Conservation (phyloP, 2,888 invertebrate genomes). For the Lamellibrachia satsuma region DNA sequence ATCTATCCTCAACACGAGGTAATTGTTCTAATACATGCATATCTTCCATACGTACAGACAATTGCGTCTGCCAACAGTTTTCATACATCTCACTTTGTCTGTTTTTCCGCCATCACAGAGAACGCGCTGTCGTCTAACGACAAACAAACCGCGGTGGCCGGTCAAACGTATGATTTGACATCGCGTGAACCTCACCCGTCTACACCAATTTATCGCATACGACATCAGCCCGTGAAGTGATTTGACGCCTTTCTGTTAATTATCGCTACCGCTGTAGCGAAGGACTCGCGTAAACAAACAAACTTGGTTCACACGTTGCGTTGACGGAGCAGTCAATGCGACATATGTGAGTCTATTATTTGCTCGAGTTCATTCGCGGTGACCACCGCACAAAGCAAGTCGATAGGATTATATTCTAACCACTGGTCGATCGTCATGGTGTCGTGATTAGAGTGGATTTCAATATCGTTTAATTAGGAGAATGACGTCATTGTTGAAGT, state of each 20-base stretch:
- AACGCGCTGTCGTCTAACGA: background rate
- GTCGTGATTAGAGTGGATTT: background rate
- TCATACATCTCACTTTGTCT: too few relatives aligned
- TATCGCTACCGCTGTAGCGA: background rate
- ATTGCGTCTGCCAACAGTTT: too few relatives aligned
- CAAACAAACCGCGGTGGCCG: background rate
- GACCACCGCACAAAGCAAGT: background rate
- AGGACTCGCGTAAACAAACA: background rate
- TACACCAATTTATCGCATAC: background rate
- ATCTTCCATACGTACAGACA: too few relatives aligned
- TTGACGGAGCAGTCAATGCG: background rate
- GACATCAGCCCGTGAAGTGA: background rate
- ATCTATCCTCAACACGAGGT: too few relatives aligned
- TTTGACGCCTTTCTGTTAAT: background rate
- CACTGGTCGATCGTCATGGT: background rate
- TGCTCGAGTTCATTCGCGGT: background rate
- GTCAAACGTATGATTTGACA: background rate
- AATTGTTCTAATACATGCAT: too few relatives aligned
- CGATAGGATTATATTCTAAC: background rate
- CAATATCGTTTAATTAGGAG: slow-evolving; percentile 3
- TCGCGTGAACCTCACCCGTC: background rate
- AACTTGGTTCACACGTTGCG: background rate
- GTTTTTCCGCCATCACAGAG: too few relatives aligned
- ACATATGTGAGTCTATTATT: background rate
- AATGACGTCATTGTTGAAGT: background rate